phyloP scores from a whole-genome alignment of 1,140 invertebrate genomes.

The Pseudachorutes palmiensis region DNA sequence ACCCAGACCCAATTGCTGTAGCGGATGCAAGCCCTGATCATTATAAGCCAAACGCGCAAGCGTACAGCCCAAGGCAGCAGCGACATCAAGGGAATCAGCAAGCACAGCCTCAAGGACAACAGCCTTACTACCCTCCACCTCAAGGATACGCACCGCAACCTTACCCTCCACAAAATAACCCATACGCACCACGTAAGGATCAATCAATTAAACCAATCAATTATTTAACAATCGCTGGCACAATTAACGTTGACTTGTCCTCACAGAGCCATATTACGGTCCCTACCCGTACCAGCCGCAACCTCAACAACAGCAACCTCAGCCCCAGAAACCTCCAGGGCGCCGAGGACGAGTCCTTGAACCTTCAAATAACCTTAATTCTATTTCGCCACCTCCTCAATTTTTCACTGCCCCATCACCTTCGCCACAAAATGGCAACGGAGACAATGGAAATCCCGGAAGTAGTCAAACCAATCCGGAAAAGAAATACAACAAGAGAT shows the following conservation, averaged over 20 bases:
- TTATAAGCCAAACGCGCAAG: not conserved
- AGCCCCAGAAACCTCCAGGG: not conserved
- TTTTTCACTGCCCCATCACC: not conserved
- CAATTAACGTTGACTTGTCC: too few species aligned
- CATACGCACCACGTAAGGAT: not conserved
- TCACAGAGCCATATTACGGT: too few species aligned
- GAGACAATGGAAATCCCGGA: not conserved
- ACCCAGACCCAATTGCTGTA: not conserved
- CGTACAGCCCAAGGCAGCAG: not conserved
- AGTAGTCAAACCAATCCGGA: not conserved
- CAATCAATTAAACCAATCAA: not conserved
- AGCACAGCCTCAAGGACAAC: not conserved
- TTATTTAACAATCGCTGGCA: not conserved
- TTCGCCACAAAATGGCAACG: not conserved
- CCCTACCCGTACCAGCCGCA: not conserved
- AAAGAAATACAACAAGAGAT: conserved; percentile 14
- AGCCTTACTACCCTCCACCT: not conserved
- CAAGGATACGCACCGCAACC: not conserved
- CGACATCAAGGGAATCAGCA: not conserved
- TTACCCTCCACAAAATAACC: not conserved
- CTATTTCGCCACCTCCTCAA: not conserved
- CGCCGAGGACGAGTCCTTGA: not conserved
- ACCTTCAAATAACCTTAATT: not conserved
- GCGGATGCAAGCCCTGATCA: not conserved
- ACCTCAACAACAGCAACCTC: not conserved